Evolutionary conservation across 2,888 invertebrate genomes (phyloP).

Genomic region (Drosophila percnosoma): DNA sequence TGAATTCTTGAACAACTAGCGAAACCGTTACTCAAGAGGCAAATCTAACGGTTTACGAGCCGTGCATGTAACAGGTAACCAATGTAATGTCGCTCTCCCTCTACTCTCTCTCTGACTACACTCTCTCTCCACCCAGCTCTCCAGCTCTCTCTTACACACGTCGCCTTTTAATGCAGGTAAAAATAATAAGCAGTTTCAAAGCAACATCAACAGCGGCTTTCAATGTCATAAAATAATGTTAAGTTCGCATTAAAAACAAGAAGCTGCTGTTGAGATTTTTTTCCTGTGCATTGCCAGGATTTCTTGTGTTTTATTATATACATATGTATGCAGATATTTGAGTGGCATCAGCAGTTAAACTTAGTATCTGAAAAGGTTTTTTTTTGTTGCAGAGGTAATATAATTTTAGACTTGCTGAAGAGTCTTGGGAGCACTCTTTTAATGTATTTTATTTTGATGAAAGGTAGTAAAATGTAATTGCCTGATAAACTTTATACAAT

Average conservation of each 20-base stretch:
- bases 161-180: not conserved
- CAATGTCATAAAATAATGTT: slow-evolving; percentile 74
- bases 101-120: not conserved
- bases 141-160: not conserved
- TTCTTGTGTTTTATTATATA: not conserved
- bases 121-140: not conserved
- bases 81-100: slow-evolving; percentile 12
- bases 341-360: not conserved
- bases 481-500: not conserved
- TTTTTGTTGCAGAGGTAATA: not conserved
- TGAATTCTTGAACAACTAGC: slow-evolving; percentile 12
- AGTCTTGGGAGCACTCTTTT: not conserved
- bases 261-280: slow-evolving; percentile 42
- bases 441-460: not conserved
- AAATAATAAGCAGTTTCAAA: slow-evolving; percentile 7
- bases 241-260: slow-evolving; percentile 62
- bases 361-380: not conserved
- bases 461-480: not conserved
- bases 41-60: slow-evolving; percentile 36
- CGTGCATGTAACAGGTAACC: slow-evolving; percentile 55
- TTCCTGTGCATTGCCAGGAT: slow-evolving; percentile 12
- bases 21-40: slow-evolving; percentile 23
- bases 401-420: not conserved
- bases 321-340: not conserved
- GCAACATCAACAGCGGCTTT: slow-evolving; percentile 55